Conservation (phyloP, 2,888 invertebrate species). For the Andrena chrysosceles region DNA sequence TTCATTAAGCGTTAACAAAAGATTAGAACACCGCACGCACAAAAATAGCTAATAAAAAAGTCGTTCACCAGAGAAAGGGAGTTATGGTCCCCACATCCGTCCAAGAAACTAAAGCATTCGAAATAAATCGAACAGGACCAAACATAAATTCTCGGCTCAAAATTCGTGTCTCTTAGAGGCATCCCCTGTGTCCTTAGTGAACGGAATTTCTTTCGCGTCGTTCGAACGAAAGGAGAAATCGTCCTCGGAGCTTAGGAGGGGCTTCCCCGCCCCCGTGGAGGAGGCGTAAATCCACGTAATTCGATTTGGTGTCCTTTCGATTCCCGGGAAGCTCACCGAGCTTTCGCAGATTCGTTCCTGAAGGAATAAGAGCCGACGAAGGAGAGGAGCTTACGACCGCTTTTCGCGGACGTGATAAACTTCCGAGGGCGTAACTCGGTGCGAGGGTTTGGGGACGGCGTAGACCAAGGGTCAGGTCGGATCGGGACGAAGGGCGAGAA, state of each 20-base stretch:
- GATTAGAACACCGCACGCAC: no score
- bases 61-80: no score
- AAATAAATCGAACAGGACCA: not conserved
- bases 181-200: slow-evolving; percentile 8
- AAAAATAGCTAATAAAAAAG: no score
- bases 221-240: slow-evolving; percentile 18
- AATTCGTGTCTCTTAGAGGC: slow-evolving; percentile 3
- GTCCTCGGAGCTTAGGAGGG: slow-evolving; percentile 32
- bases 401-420: slow-evolving; percentile 68
- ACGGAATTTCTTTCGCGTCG: slow-evolving; percentile 27
- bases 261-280: not conserved
- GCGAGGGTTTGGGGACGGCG: slow-evolving; percentile 49
- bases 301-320: slow-evolving; percentile 80
- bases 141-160: not conserved
- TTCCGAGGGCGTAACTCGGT: slow-evolving; percentile 42
- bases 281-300: slow-evolving; percentile 74
- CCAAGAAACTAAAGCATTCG: not conserved
- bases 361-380: slow-evolving; percentile 36
- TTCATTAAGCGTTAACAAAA: no score
- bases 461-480: slow-evolving; percentile 58
- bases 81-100: no score
- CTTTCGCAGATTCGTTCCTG: slow-evolving; percentile 48
- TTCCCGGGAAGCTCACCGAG: slow-evolving; percentile 77
- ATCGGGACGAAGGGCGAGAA: slow-evolving; percentile 64
- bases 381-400: slow-evolving; percentile 47